Conservation (phyloP, 2,797 vertebrate species). For the Molossus alvarezi region DNA sequence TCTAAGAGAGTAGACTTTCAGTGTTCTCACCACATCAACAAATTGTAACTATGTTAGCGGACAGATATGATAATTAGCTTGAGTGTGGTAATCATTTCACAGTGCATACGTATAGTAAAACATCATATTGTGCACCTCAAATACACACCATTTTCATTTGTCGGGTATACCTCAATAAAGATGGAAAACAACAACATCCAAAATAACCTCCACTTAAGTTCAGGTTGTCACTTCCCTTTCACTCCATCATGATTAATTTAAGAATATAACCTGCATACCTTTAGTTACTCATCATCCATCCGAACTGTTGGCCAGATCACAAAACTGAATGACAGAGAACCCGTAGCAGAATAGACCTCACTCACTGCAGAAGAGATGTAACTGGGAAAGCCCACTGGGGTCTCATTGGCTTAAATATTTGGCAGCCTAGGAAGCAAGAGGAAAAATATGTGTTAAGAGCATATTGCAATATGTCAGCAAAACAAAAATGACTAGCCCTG, state of each 20-base stretch:
- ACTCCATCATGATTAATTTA: background rate
- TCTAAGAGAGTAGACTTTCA: background rate
- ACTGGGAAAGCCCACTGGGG: background rate
- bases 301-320: background rate
- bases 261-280: background rate
- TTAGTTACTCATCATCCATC: background rate
- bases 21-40: background rate
- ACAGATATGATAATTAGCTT: background rate
- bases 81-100: background rate
- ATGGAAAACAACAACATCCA: background rate
- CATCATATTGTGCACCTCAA: background rate
- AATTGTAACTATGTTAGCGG: background rate
- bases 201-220: background rate
- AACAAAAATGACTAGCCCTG: background rate
- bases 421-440: background rate
- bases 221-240: background rate
- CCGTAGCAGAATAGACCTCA: background rate
- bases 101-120: background rate
- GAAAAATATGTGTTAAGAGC: background rate
- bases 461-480: background rate
- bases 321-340: background rate
- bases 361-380: background rate
- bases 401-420: slow-evolving; percentile 33
- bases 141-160: background rate
- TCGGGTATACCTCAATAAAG: background rate